Percentiles rank a stretch among this genome's conserved stretches.
Evolutionary conservation across 2,888 invertebrate genomes (phyloP).

Genomic region (Salticus scenicus): DNA sequence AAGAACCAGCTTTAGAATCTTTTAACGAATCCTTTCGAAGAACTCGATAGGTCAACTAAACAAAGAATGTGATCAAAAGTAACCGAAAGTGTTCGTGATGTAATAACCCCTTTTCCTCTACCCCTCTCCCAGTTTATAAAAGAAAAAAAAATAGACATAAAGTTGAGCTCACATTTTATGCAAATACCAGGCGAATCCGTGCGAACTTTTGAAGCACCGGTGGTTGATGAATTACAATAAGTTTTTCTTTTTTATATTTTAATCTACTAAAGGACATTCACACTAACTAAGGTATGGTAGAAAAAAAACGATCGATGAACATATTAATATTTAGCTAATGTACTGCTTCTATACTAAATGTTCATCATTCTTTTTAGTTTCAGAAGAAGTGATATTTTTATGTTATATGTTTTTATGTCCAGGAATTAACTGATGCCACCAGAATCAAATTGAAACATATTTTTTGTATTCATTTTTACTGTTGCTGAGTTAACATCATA

Average conservation of each 20-base stretch:
- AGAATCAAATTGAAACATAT: no score
- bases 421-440: no score
- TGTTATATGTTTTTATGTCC: no score
- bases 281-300: not conserved
- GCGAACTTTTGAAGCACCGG: not conserved
- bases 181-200: not conserved
- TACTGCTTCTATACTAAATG: no score
- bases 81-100: not conserved
- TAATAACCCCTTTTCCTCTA: not conserved
- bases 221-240: not conserved
- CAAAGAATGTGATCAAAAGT: constrained; percentile 3
- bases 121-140: not conserved
- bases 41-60: not conserved
- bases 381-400: no score
- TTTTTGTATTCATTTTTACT: no score
- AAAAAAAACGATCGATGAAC: not conserved
- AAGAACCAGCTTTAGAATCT: no score
- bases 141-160: not conserved
- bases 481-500: no score
- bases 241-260: not conserved
- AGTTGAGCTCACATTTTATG: not conserved
- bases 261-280: not conserved
- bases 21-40: no score
- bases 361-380: no score
- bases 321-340: no score